Conservation (phyloP, 37 sponge, comb jelly and placozoan genomes). For the Ephydatia muelleri region DNA sequence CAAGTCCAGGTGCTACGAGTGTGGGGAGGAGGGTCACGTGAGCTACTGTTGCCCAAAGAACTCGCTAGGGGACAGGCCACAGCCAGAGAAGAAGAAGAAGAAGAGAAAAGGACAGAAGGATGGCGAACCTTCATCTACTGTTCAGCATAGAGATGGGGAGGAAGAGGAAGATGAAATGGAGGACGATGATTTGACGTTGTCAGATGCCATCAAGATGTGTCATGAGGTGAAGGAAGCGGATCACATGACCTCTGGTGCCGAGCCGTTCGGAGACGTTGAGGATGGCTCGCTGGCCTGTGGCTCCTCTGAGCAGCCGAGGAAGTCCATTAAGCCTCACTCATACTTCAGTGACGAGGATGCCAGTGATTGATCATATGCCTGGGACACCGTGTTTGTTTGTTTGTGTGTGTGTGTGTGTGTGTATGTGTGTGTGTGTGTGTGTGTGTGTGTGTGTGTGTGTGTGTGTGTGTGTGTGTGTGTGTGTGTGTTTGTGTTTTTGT, state of each 20-base stretch:
- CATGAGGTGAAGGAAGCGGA: constrained; percentile 44
- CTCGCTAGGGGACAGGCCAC: constrained; percentile 82
- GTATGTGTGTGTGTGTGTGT: constrained; percentile 14
- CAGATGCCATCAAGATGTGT: constrained; percentile 67
- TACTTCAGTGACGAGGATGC: constrained; percentile 93
- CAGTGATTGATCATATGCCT: constrained; percentile 25
- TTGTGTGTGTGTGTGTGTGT: constrained; percentile 13
- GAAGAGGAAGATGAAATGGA: constrained; percentile 45
- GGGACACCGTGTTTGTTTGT: background rate
- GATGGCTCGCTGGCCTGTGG: background rate
- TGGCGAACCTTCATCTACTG: background rate
- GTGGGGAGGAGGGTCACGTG: constrained; percentile 94
- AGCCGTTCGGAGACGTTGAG: background rate
- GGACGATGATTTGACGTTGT: constrained; percentile 67
- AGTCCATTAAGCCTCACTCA: constrained; percentile 56
- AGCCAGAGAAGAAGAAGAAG: constrained; percentile 74
- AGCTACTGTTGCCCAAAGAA: constrained; percentile 89
- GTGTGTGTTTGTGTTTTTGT: too few species aligned
- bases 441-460: constrained; percentile 9
- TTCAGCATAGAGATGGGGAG: constrained; percentile 5
- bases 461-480: constrained; percentile 9
- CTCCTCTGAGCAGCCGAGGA: background rate
- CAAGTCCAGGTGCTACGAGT: constrained; percentile 90
- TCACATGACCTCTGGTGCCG: background rate
- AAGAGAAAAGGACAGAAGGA: constrained; percentile 52